Evolutionary conservation across 2,888 invertebrate genomes (phyloP).

Genomic region (Hyposoter dolosus): DNA sequence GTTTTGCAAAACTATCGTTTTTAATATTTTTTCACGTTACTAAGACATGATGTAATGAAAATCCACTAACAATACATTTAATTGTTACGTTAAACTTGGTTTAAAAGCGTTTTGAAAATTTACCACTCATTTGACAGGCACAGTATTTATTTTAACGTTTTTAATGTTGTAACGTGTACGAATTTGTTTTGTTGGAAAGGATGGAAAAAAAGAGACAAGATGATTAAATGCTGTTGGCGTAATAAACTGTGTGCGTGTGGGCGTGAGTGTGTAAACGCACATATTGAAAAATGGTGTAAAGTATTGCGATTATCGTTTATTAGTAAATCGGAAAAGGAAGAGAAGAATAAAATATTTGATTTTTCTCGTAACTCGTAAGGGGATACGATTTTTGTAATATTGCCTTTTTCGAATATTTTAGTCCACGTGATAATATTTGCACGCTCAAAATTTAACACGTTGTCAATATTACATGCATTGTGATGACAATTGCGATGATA

Average conservation of each 20-base stretch:
- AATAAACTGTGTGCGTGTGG: slow-evolving; percentile 11
- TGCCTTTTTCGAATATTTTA: slow-evolving; percentile 12
- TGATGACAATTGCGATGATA: not conserved
- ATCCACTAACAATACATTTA: no score
- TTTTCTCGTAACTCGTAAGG: slow-evolving; percentile 42
- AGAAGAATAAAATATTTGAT: slow-evolving; percentile 2
- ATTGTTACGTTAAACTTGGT: no score
- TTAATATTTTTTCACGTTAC: no score
- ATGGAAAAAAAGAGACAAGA: not conserved
- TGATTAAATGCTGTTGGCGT: slow-evolving; percentile 12
- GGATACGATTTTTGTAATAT: slow-evolving; percentile 27
- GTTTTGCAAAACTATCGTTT: no score
- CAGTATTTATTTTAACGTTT: no score
- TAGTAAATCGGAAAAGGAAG: slow-evolving; percentile 20
- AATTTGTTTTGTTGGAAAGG: not conserved
- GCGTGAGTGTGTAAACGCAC: not conserved
- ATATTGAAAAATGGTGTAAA: slow-evolving; percentile 4
- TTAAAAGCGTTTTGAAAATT: no score
- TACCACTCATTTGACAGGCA: no score
- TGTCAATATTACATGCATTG: not conserved
- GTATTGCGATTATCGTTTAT: slow-evolving; percentile 15
- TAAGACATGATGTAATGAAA: no score
- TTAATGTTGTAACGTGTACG: slow-evolving; percentile 19
- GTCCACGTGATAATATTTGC: slow-evolving; percentile 30
- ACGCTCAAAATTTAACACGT: slow-evolving; percentile 22